Conservation (phyloP, 2,113 vertebrate species). For the Hoplias malabaricus region DNA sequence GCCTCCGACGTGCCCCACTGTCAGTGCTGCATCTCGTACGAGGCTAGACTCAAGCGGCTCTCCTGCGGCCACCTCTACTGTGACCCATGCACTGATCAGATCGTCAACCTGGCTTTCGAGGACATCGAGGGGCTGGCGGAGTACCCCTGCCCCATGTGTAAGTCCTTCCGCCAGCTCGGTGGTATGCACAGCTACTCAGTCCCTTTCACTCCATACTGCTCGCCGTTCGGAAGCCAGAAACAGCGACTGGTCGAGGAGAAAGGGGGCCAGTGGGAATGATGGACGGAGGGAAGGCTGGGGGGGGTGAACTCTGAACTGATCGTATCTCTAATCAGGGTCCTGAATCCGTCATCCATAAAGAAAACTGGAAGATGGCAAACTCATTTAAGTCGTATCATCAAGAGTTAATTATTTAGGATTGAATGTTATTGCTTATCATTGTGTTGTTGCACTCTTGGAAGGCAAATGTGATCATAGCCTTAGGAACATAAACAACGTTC, state of each 20-base stretch:
- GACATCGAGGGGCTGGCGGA: conserved; percentile 77
- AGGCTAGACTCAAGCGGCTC: conserved; percentile 70
- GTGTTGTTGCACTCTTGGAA: conserved; percentile 1
- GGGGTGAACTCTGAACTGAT: not conserved
- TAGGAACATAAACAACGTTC: not conserved
- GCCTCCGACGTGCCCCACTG: conserved; percentile 73
- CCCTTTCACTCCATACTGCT: conserved; percentile 33
- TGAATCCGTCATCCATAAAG: not conserved
- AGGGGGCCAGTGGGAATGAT: conserved; percentile 59
- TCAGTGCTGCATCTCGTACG: conserved; percentile 74
- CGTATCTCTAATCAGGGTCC: not conserved
- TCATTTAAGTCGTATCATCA: not conserved
- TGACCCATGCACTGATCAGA: conserved; percentile 71
- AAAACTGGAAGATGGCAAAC: not conserved
- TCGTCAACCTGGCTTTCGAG: conserved; percentile 78
- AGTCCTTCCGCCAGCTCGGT: conserved; percentile 68
- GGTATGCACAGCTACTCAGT: conserved; percentile 42
- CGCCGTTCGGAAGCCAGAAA: conserved; percentile 54
- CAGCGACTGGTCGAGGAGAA: conserved; percentile 56
- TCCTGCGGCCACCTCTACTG: conserved; percentile 77
- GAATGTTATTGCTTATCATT: not conserved
- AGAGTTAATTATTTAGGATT: conserved; percentile 1
- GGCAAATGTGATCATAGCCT: not conserved
- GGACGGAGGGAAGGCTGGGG: not conserved
- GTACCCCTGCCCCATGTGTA: conserved; percentile 78